A percentile compares a stretch with the other conserved stretches of the same genome.
These are phyloP conservation scores for Eurypyga helias DNA, from an alignment of 2,113 vertebrate species.

Conservation along the genomic window DNA sequence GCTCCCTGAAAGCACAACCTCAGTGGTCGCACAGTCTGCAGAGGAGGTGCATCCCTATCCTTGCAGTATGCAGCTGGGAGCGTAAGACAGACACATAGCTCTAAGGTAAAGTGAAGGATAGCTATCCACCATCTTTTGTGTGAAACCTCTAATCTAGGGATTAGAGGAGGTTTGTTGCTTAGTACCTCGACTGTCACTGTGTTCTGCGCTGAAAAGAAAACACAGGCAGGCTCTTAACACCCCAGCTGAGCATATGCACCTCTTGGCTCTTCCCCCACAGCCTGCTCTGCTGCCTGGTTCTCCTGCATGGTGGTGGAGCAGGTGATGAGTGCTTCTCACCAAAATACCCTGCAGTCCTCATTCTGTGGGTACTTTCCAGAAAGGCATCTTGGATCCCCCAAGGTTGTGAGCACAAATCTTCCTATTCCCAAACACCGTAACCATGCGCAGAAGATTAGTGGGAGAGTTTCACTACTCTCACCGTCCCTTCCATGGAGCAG, in stretches of 20 bases:
- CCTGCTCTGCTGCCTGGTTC: background rate
- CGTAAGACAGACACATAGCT: background rate
- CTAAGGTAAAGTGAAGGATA: background rate
- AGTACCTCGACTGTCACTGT: background rate
- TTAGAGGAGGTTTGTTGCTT: background rate
- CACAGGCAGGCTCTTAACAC: background rate
- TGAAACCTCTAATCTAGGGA: background rate
- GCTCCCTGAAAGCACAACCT: background rate
- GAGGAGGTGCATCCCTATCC: background rate
- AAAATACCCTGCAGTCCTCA: background rate
- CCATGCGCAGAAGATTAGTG: background rate
- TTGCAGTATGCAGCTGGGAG: background rate
- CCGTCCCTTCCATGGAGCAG: background rate
- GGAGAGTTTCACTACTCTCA: background rate
- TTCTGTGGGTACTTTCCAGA: background rate
- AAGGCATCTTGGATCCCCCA: background rate
- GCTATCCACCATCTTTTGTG: background rate
- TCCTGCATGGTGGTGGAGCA: background rate
- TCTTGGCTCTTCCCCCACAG: background rate
- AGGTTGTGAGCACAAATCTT: background rate
- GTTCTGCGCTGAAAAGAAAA: background rate
- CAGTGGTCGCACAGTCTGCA: background rate
- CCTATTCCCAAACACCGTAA: accelerated
- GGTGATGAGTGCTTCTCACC: background rate
- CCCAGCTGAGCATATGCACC: background rate